Conservation (phyloP, 2,797 vertebrate genomes). For the Chrysolophus pictus region DNA sequence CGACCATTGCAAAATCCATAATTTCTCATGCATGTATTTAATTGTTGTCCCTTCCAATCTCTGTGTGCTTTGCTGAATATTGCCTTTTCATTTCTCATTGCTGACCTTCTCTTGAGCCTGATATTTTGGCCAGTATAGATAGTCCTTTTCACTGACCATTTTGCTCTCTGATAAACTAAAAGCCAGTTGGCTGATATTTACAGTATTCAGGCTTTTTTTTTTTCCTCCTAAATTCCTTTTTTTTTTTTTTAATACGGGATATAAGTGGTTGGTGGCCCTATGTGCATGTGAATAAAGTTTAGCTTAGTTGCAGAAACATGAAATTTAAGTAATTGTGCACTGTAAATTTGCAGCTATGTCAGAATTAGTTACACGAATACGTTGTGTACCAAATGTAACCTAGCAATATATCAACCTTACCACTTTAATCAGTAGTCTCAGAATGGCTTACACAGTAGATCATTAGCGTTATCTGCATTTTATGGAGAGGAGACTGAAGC, state of each 20-base stretch:
- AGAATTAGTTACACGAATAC: not conserved
- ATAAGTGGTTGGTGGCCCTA: not conserved
- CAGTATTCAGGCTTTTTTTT: not conserved
- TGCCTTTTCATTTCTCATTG: not conserved
- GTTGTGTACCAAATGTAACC: not conserved
- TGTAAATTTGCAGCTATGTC: not conserved
- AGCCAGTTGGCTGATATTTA: not conserved
- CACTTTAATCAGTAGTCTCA: not conserved
- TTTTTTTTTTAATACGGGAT: not conserved
- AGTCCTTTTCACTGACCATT: not conserved
- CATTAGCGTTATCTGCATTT: conserved; percentile 36
- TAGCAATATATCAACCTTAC: not conserved
- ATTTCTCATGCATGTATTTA: not conserved
- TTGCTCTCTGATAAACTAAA: not conserved
- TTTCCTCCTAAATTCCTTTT: not conserved
- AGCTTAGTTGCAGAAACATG: not conserved
- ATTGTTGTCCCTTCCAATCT: not conserved
- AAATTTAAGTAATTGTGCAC: not conserved
- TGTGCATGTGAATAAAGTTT: not conserved
- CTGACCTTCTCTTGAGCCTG: not conserved
- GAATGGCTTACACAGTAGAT: conserved; percentile 36
- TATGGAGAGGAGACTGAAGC: not conserved
- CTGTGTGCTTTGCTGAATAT: not conserved
- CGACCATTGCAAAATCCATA: not conserved
- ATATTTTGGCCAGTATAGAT: not conserved